Evolutionary conservation across 2,797 vertebrate species (phyloP), one percentile per base, ranked within the genome.

Genomic region (Antennarius maculatus): DNA sequence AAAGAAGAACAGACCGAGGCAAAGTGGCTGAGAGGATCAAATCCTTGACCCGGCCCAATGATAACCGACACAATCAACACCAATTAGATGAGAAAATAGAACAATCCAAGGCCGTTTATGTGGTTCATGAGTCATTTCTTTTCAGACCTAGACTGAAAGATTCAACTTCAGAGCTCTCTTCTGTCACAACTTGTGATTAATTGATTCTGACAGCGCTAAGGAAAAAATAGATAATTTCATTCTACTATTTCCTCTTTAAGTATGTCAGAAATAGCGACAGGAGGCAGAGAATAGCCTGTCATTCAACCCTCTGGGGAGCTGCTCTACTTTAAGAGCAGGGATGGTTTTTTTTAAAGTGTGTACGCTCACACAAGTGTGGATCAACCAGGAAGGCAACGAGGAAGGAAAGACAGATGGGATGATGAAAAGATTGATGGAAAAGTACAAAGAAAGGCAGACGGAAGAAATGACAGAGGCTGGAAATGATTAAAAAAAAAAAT

Each of bases 241-340:
- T 84, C 69, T 48, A 63, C 82, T 77, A 79, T 84, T 83, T 76
- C 66, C 71, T 87, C 69, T 85, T 81, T 64, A 86, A 86, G 81
- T 86, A 71, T 74, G 64, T 89, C 89, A 85, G 82, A 85, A 90
- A 88, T 88, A 87, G 86, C 65, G 80, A 89, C 86, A 81, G 67
- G 61, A 87, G 74, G 80, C 71, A 76, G 75, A 85, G 80, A 91
- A 89, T 89, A 89, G 87, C 82, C 87, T 79, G 83, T 87, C 84
- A 86, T 62, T 79, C 70, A 68, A 28, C 63, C 77, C 90, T 79
- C 89, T 56, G 41, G 89, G 88, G 91, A 91, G 71, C 86, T 91
- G 89, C 80, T 91, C 91, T 69, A 91, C 86, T 91, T 92, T 88
- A 84, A 87, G 76, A 79, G 51, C 64, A 66, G 77, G 81, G 28